Evolutionary conservation across 2,888 invertebrate genomes (phyloP).

Genomic region (Leptopterna dolabrata): DNA sequence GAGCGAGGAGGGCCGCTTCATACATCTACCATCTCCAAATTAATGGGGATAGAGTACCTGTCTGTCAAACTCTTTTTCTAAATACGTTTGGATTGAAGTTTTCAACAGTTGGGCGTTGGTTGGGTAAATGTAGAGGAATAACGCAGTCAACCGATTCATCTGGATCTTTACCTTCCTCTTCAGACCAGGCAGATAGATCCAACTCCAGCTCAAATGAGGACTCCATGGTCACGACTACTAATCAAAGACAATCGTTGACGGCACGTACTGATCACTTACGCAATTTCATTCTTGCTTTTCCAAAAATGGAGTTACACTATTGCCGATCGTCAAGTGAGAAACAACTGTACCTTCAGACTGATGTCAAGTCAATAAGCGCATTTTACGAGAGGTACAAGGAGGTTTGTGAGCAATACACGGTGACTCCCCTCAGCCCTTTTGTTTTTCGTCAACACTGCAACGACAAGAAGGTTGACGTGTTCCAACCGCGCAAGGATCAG

Average conservation of each 20-base stretch:
- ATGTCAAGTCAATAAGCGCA: background rate
- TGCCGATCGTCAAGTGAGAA: background rate
- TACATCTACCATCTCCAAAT: background rate
- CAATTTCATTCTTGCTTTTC: background rate
- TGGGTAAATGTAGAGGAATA: background rate
- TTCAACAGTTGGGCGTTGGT: background rate
- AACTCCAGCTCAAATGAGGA: background rate
- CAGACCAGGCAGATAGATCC: too few relatives aligned
- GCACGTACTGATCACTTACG: background rate
- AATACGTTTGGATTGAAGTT: background rate
- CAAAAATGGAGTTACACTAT: background rate
- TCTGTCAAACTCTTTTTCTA: background rate
- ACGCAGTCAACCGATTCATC: background rate
- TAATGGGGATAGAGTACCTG: background rate
- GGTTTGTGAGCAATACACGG: background rate
- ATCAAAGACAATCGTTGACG: background rate
- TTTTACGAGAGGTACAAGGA: background rate
- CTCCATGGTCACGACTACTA: background rate
- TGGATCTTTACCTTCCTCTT: background rate
- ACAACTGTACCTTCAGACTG: constrained; percentile 15
- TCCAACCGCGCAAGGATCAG: constrained; percentile 34
- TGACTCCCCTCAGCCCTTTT: background rate
- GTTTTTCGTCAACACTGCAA: background rate
- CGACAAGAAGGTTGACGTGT: background rate
- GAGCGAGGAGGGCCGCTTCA: background rate